Base-by-base conservation (phyloP, 2,888 invertebrate species). In the Lysandra bellargus region DNA sequence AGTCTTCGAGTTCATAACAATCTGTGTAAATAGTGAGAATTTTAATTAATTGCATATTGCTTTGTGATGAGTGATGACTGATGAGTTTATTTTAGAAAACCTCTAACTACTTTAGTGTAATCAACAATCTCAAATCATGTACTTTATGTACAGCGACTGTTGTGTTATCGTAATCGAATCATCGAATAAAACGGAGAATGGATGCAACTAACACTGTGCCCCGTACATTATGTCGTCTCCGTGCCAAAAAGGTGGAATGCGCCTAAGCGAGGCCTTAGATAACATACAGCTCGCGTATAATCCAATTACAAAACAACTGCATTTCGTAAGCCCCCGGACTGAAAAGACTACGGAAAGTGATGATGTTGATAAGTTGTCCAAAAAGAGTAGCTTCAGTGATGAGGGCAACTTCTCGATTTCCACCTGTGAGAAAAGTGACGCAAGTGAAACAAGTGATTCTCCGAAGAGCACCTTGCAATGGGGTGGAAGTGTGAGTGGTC, bases 281-380 rank as follows among this genome's bases (percentile, higher is more conserved):
- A 96, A 95, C 88, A 96, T 97, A 93, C 96, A 97, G 83, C 90
- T 97, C 82, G 96, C 97, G 3, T 97, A 97, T 90, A 97, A 96
- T 88, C 97, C 97, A 17, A 95, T 96, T 77, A 97, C 97, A 40
- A 97, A 96, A 87, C 96, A 97, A 85, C 89, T 97, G 82, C 97
- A 96, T 89, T 95, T 96, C 78, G 95, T 96, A 81, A 94, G 92
- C 83, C 92, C 93, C 1, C 93, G 91, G 85, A 87, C 89, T 3
- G 91, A 91, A 79, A 93, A 92, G 84, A 85, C 87, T 14, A 80
- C 85, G 73, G 91, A 92, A 61, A 78, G 84, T 3, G 94, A 93
- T 80, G 93, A 94, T 23, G 84, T 92, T 78, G 95, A 95, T 81
- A 91, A 93, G 81, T 85, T 95, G 80, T 94, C 94, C 1, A 95